Evolutionary conservation across 2,797 vertebrate species (phyloP), one percentile per base, ranked within the genome.

Genomic region (Pogonophryne albipinna): DNA sequence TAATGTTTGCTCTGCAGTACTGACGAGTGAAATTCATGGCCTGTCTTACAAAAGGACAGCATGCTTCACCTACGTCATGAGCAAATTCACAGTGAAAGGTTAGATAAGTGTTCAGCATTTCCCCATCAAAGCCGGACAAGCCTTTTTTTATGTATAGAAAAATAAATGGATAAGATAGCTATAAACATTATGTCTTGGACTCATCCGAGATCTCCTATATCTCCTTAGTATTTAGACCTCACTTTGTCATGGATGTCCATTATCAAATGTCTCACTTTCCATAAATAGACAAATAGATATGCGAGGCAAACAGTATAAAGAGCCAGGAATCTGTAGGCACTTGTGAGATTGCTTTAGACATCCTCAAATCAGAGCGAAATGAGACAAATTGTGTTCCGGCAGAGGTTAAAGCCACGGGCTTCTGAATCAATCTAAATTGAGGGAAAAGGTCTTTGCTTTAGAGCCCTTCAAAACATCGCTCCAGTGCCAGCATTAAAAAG

Each of bases 341-440:
- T 80, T 57, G 60, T 23, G 45, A 80, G 68, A 89, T 86, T 83
- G 75, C 72, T 83, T 84, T 59, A 71, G 78, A 85, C 64, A 50
- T 80, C 61, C 53, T 46, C 62, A 85, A 87, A 80, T 87, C 82
- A 67, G 61, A 80, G 76, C 27, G 56, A 88, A 91, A 91, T 66
- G 60, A 84, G 76, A 88, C 77, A 87, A 86, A 90, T 84, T 79
- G 86, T 82, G 78, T 79, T 89, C 78, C 73, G 70, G 78, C 59
- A 66, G 85, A 91, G 88, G 83, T 88, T 83, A 90, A 88, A 88
- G 87, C 87, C 74, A 80, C 63, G 5, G 84, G 87, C 89, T 83
- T 79, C 65, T 59, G 83, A 92, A 93, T 94, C 86, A 92, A 91
- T 94, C 91, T 94, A 92, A 27, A 93, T 88, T 91, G 91, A 93